Base-by-base conservation (phyloP, 2,797 vertebrate species). In the Melanotaenia trifasciata region DNA sequence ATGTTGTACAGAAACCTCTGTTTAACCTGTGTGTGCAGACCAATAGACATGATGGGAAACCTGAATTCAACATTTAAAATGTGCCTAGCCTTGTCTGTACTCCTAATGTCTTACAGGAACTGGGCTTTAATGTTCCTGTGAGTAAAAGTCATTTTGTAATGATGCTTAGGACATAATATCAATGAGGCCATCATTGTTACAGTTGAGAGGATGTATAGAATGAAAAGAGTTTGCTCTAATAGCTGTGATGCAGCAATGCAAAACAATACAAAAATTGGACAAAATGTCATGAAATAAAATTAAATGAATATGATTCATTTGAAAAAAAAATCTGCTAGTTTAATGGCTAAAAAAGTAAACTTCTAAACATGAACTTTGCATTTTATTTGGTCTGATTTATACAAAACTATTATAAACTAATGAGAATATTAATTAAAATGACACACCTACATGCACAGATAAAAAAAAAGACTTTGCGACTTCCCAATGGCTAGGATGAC, bases 21-120 rank as follows among this genome's bases (percentile, higher is more conserved):
- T 74, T 74, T 79, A 79, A 84, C 80, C 67, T 61, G 54, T 13
- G 50, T 76, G 65, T 66, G 76, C 71, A 84, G 79, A 84, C 24
- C 53, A 32, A 18, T 80, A 67, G 67, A 71, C 69, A n/a, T 56
- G 58, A 71, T 51, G 45, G 70, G 38, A 30, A 75, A 45, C 36
- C 40, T 61, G 20, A 64, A 36, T 45, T 66, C 57, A 74, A 64
- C 63, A 47, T 13, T 40, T 14, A 60, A 67, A 64, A 26, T 59
- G 26, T 70, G n/a, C 62, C 62, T 53, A 68, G 54, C 65, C 43
- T 51, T 35, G 18, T 65, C 69, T 22, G 2, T 4, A 3, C 64
- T 59, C 33, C 56, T 65, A 45, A 72, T 72, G 73, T 70, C 69
- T 73, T 30, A n/a, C 1, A 72, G 32, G 62, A 84, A 80, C 62